Evolutionary conservation across 1,140 invertebrate species (phyloP).

Genomic region (Aphis gossypii): DNA sequence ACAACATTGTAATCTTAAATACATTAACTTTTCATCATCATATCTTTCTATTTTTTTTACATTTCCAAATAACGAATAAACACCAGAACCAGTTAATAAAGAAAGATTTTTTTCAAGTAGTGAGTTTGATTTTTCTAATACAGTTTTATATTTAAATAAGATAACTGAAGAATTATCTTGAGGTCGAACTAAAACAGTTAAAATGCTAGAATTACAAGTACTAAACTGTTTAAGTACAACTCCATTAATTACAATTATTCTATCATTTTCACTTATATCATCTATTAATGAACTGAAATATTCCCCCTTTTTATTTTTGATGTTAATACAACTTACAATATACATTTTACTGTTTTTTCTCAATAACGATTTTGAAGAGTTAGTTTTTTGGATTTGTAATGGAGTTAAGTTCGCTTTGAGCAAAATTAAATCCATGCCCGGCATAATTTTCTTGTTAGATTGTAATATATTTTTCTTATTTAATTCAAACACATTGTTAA

Average conservation of each 20-base stretch:
- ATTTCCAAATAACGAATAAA: constrained; percentile 29
- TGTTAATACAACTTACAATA: background rate
- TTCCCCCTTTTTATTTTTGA: constrained; percentile 14
- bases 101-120: background rate
- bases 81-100: background rate
- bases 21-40: background rate
- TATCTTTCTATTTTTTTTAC: background rate
- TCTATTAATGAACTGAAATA: background rate
- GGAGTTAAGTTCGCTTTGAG: background rate
- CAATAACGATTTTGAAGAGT: background rate
- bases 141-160: background rate
- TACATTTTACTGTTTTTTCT: background rate
- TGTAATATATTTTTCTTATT: background rate
- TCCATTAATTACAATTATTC: background rate
- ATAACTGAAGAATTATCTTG: background rate
- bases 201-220: background rate
- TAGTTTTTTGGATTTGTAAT: background rate
- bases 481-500: background rate
- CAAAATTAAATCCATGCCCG: background rate
- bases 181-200: background rate
- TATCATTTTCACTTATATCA: background rate
- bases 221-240: background rate
- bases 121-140: background rate
- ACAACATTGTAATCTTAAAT: background rate
- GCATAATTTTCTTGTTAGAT: background rate